Percentiles rank a stretch among this genome's conserved stretches.
phyloP scores from a whole-genome alignment of 2,113 vertebrate species.

The human region GRCh38 chr1:4496001-4496500 shows the following conservation, averaged over 20 bases:
- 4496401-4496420: too few species aligned
- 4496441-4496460: not conserved
- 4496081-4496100: rapidly evolving
- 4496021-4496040: rapidly evolving
- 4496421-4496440: rapidly evolving
- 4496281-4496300: rapidly evolving
- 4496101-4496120: too few species aligned
- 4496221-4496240: not conserved
- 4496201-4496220: too few species aligned
- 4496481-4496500: not conserved
- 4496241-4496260: not conserved
- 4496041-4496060: rapidly evolving
- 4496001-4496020: not conserved
- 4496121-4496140: too few species aligned
- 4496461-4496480: not conserved
- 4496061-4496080: too few species aligned
- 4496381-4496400: too few species aligned
- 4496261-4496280: not conserved
- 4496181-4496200: not conserved
- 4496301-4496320: rapidly evolving
- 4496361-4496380: not conserved
- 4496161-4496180: too few species aligned
- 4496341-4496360: too few species aligned
- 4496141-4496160: not conserved
- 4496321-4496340: too few species aligned